These are phyloP conservation scores for Fragum whitleyi DNA, from an alignment of 2,888 invertebrate genomes.

Conservation along the genomic window DNA sequence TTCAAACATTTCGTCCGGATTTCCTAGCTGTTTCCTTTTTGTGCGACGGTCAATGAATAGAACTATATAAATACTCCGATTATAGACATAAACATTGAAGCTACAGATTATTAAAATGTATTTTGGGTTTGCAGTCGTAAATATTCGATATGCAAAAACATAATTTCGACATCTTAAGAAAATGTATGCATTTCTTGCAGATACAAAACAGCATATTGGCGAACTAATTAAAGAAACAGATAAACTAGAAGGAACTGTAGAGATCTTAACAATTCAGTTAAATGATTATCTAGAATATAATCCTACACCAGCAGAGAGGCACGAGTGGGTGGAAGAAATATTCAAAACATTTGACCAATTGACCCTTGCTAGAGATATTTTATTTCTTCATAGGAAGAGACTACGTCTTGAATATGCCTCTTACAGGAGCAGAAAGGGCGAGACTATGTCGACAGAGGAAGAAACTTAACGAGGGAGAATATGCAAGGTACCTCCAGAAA, in stretches of 20 bases:
- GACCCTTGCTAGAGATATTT: neutral
- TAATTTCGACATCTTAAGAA: no score
- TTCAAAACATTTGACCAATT: neutral
- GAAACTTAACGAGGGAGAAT: constrained; percentile 26
- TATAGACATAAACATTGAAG: no score
- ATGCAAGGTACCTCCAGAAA: constrained; percentile 27
- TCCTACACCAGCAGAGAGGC: neutral
- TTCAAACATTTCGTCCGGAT: no score
- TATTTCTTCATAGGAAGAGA: neutral
- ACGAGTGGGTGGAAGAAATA: constrained; percentile 1
- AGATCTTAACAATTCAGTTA: neutral
- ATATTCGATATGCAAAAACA: no score
- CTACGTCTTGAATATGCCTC: constrained; percentile 18
- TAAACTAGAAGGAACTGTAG: neutral
- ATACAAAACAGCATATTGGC: no score
- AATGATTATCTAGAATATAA: neutral
- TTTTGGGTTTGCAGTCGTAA: no score
- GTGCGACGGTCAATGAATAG: no score
- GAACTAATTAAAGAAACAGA: neutral
- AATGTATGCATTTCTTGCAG: neutral
- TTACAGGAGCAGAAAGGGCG: constrained; percentile 32
- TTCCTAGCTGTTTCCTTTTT: no score
- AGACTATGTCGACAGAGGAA: constrained; percentile 20
- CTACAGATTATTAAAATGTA: no score
- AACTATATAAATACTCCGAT: no score